Evolutionary conservation across 2,797 vertebrate genomes (phyloP), one percentile per base, ranked within the genome.

Genomic region (Garrulus glandarius): DNA sequence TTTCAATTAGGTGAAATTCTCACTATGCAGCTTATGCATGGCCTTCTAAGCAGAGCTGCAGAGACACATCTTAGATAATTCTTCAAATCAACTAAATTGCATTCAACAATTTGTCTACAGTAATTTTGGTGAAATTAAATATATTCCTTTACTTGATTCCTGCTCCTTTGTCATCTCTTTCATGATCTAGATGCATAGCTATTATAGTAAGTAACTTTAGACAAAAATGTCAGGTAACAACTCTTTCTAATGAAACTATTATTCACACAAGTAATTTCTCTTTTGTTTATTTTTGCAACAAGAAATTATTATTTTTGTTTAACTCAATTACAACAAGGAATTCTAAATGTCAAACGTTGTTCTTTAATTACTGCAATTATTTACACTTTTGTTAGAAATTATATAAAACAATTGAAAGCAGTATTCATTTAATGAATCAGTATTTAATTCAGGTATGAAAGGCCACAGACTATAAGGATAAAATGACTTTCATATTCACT

Each of bases 111-210:
- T 90, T 79, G n/a, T 80, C 76, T 53, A 26, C 92, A 92, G 43
- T 61, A 43, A 85, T 78, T 94, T 89, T 84, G 39, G 34, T 61
- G 15, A 86, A 83, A 87, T 70, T 5, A 87, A 88, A 92, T 64
- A 57, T 53, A 86, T 81, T 64, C 27, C 30, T 86, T 80, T 74
- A 26, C 44, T 56, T 6, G 29, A 22, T 68, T 78, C 14, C 46
- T 63, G 13, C 5, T 63, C 15, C 19, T 63, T 64, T 84, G 26
- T 47, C 17, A 41, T 61, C 36, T 84, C 34, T 63, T 72, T 83
- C 69, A 50, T 4, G 3, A 88, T 46, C 37, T 43, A 80, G 27
- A 84, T 55, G 29, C 56, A 68, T 5, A 84, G 44, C 34, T 74
- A 63, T 52, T 79, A 64, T 2, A 75, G 37, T 24, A 92, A 69